phyloP scores from a whole-genome alignment of 1,140 invertebrate genomes.

The Ectropis grisescens region DNA sequence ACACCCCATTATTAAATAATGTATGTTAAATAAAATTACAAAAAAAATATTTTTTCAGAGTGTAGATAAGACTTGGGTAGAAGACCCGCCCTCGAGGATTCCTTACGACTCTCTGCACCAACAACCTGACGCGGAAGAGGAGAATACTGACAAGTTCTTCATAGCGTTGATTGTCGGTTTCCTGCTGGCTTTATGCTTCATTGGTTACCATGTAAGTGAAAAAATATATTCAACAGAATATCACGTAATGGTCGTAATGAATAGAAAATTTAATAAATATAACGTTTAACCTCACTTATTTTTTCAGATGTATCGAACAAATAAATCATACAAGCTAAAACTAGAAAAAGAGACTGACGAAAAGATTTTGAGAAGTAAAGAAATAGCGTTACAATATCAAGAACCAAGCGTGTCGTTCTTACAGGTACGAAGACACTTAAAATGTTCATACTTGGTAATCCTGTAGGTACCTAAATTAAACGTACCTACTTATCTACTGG shows the following conservation, averaged over 20 bases:
- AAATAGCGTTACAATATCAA: slow-evolving; percentile 75
- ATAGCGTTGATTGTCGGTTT: slow-evolving; percentile 79
- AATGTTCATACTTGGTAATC: slow-evolving; percentile 1
- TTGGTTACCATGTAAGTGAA: slow-evolving; percentile 44
- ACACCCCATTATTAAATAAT: no score
- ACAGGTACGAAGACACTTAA: slow-evolving; percentile 26
- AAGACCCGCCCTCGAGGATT: slow-evolving; percentile 81
- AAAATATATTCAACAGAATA: no score
- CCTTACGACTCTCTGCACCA: slow-evolving; percentile 81
- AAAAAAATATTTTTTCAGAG: no score
- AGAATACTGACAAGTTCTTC: slow-evolving; percentile 81
- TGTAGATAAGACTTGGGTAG: slow-evolving; percentile 83
- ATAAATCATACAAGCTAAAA: slow-evolving; percentile 75
- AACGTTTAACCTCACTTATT: no score
- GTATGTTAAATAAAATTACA: no score
- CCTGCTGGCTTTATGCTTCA: slow-evolving; percentile 72
- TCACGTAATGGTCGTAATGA: no score
- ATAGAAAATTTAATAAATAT: no score
- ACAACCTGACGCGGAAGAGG: slow-evolving; percentile 80
- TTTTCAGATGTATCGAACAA: slow-evolving; percentile 71
- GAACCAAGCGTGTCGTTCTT: slow-evolving; percentile 62
- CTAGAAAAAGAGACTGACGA: slow-evolving; percentile 79
- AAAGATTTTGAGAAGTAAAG: slow-evolving; percentile 76
- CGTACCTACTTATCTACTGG: no score
- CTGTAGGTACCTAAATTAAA: no score